Evolutionary conservation across 2,797 vertebrate genomes (phyloP).

Genomic region (Schizopygopsis malacanthus): DNA sequence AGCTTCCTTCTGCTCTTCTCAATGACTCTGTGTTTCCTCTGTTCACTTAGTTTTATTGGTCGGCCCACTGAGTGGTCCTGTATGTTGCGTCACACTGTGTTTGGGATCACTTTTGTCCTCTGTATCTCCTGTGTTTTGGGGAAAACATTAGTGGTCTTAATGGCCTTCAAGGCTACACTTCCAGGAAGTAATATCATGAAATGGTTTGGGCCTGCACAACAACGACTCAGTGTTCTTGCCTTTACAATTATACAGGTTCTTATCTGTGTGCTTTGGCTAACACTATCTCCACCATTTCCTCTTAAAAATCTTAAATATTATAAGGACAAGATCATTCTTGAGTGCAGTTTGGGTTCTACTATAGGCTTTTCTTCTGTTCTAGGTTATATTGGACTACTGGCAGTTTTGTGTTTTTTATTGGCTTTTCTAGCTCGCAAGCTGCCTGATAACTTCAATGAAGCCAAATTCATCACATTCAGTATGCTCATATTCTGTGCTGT

Average conservation of each 20-base stretch:
- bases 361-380: constrained; percentile 63
- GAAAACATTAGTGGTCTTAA: constrained; percentile 79
- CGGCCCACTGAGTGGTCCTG: constrained; percentile 76
- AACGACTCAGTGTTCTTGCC: constrained; percentile 72
- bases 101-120: constrained; percentile 78
- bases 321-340: constrained; percentile 65
- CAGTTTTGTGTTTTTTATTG: constrained; percentile 61
- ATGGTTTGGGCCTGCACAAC: constrained; percentile 77
- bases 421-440: constrained; percentile 63
- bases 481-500: constrained; percentile 67
- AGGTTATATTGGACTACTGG: constrained; percentile 63
- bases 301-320: constrained; percentile 60
- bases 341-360: constrained; percentile 64
- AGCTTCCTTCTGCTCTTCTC: constrained; percentile 80
- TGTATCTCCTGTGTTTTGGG: constrained; percentile 77
- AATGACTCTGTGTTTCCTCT: constrained; percentile 75
- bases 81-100: constrained; percentile 76
- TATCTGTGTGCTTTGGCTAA: constrained; percentile 67
- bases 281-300: constrained; percentile 62
- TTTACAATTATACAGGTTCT: constrained; percentile 70
- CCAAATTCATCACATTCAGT: constrained; percentile 68
- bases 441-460: constrained; percentile 67
- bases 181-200: constrained; percentile 74
- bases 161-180: constrained; percentile 74
- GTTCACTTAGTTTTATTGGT: constrained; percentile 76